Evolutionary conservation across 2,797 vertebrate genomes (phyloP), one percentile per base, ranked within the genome.

Genomic region (Lates japonicus): DNA sequence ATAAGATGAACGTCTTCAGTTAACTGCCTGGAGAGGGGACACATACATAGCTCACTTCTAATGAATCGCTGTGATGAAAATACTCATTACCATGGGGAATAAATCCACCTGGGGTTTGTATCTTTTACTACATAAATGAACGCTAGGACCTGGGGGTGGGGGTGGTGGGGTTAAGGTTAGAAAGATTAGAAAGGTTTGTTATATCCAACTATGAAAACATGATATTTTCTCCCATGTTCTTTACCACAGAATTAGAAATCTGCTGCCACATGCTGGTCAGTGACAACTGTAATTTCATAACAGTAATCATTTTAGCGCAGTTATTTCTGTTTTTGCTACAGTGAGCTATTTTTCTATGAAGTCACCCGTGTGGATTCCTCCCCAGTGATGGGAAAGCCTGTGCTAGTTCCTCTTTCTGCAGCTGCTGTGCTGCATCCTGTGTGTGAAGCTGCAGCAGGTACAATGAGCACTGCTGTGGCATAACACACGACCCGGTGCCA

Each of bases 391-490:
- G 84, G 68, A 88, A 84, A 86, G 61, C 67, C 87, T 64, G 51
- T 3, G 25, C 67, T 51, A 49, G 41, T 87, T 88, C 86, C 79
- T 84, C 84, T 87, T 88, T 87, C 74, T 83, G 83, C 87, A 88
- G 87, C 85, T 88, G 87, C 57, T 76, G 54, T 48, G 3, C 71
- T 63, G 48, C 81, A 85, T 90, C 86, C 81, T 89, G 86, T 76
- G 76, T 76, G 76, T 76, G 59, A 85, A 42, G 84, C 86, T 80
- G 71, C 81, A 78, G 77, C 77, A 80, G 69, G 59, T 78, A 81
- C 59, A 68, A 39, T 25, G 19, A 69, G 63, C 60, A 0, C 70
- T 19, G 77, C 78, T 31, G 55, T 10, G 20, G 42, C 74, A 66
- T 65, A 31, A 29, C 17, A 33, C 57, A 25, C 77, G 79, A 84